Evolutionary conservation across 2,113 vertebrate genomes (phyloP).

Genomic region (Saccopteryx bilineata): DNA sequence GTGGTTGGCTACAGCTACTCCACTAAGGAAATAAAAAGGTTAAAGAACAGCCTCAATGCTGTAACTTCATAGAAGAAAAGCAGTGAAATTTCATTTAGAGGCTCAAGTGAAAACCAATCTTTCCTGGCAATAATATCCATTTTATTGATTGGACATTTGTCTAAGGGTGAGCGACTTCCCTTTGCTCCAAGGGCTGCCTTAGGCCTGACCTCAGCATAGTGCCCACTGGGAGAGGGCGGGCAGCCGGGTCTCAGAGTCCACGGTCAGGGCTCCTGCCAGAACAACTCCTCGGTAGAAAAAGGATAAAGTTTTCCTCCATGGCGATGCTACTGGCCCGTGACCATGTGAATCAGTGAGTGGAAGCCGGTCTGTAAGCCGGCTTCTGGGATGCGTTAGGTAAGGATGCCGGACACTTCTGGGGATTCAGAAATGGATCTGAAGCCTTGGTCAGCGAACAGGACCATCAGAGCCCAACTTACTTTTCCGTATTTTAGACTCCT

Average conservation of each 20-base stretch:
- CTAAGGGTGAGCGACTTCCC: not conserved
- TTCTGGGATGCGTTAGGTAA: not conserved
- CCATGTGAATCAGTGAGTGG: accelerated
- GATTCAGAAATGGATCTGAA: not conserved
- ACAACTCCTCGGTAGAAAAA: not conserved
- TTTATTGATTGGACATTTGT: too few species aligned
- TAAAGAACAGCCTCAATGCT: not conserved
- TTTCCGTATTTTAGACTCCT: constrained; percentile 98
- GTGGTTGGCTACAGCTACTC: not conserved
- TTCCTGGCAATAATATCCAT: not conserved
- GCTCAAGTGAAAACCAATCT: not conserved
- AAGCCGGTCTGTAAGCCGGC: too few species aligned
- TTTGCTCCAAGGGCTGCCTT: not conserved
- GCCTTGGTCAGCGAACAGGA: not conserved
- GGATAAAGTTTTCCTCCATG: too few species aligned
- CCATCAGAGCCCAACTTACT: constrained; percentile 84
- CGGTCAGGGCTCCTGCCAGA: not conserved
- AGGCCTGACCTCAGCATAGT: accelerated
- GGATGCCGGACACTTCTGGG: not conserved
- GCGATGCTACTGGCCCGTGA: accelerated
- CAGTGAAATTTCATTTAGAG: not conserved
- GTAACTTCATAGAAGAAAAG: not conserved
- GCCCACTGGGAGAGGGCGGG: not conserved
- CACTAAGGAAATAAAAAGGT: not conserved
- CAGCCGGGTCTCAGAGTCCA: too few species aligned